These are phyloP conservation scores for Prenolepis imparis DNA, from an alignment of 2,888 invertebrate genomes.

Conservation along the genomic window DNA sequence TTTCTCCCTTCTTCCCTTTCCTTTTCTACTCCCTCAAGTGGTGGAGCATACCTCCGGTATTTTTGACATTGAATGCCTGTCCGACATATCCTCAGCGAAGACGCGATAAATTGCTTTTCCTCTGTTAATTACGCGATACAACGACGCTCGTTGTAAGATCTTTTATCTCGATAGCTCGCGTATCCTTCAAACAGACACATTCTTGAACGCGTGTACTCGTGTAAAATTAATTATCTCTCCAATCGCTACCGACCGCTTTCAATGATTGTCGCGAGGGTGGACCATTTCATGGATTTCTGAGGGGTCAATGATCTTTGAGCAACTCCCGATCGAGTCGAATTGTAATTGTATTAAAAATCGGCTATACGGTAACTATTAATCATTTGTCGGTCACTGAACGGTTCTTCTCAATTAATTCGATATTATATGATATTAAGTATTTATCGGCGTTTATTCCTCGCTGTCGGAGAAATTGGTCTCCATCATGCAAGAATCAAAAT, in stretches of 20 bases:
- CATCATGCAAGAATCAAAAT: constrained; percentile 20
- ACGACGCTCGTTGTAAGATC: constrained; percentile 31
- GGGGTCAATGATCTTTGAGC: neutral
- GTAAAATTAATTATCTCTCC: constrained; percentile 20
- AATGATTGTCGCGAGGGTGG: constrained; percentile 5
- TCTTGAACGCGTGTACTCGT: constrained; percentile 1
- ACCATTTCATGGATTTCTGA: neutral
- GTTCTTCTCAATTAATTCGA: constrained; percentile 66
- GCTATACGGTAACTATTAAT: no score
- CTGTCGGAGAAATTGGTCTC: neutral
- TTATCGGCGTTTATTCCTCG: neutral
- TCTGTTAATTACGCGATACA: neutral
- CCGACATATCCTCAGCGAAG: neutral
- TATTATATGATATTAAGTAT: constrained; percentile 58
- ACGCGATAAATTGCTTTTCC: constrained; percentile 40
- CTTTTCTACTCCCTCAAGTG: neutral
- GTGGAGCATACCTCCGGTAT: neutral
- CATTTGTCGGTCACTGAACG: constrained; percentile 48
- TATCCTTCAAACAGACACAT: constrained; percentile 14
- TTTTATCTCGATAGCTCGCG: constrained; percentile 23
- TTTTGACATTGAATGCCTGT: constrained; percentile 32
- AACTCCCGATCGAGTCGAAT: constrained; percentile 65
- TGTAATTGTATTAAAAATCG: constrained; percentile 74
- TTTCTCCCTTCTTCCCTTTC: neutral
- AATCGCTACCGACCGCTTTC: constrained; percentile 14